Base-by-base conservation (phyloP, 2,888 invertebrate species). In the Leptinotarsa haldemani region DNA sequence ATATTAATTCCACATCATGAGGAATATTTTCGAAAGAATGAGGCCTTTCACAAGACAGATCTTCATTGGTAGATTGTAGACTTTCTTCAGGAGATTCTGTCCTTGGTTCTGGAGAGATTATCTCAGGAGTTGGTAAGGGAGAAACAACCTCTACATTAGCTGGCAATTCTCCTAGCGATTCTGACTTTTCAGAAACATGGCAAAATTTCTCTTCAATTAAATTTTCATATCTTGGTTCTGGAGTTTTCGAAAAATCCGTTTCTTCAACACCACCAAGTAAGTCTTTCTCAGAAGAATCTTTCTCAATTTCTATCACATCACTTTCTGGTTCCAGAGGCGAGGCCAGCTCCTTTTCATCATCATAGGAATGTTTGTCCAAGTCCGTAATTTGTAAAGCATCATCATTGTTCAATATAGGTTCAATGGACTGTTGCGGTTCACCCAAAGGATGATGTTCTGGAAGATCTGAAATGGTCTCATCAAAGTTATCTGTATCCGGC, bases 391-490 rank as follows among this genome's bases (percentile, higher is more conserved):
- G 80, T 63, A 84, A 78, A 15, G 72, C 79, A 68, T 83, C 82
- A 56, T 84, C 83, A 72, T 83, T 83, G 72, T 81, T 79, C 46
- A 77, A 50, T n/a, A 61, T 20, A 4, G 30, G 50, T 5, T 20
- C 48, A 4, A 4, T 46, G 30, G n/a, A 16, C 16, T 61, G 25
- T 22, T 40, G 52, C 40, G 18, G 25, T 67, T 77, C 69, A 20
- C 74, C 79, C 46, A 81, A 73, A 40, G 84, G 83, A 72, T 80
- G 70, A 71, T 85, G 84, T 70, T 85, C 85, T 0, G 83, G 83
- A 46, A 85, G 78, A 79, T 85, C 84, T 4, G 85, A 84, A 67
- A 84, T 82, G 2, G 84, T 82, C 16, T 85, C 84, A 46, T 83
- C 76, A 20, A 82, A 78, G 15, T 15, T 30, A 47, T 76, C 22